Percentiles rank a stretch among this genome's conserved stretches.
Evolutionary conservation across 2,113 vertebrate species (phyloP).

Genomic region (Bos taurus): DNA sequence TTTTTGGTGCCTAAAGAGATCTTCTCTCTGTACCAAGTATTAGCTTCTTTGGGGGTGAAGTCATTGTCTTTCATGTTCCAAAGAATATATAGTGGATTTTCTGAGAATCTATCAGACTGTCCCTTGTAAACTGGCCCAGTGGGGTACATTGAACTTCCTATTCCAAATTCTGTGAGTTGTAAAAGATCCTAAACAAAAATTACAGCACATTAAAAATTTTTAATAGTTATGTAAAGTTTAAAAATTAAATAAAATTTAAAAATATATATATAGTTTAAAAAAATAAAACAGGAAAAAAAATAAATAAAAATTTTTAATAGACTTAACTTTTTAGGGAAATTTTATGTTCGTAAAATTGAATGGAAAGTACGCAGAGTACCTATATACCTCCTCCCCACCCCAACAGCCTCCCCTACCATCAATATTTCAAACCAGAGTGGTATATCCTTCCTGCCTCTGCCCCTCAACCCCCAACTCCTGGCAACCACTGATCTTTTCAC

Average conservation of each 20-base stretch:
- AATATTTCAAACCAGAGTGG: neutral
- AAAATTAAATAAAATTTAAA: too few relatives aligned
- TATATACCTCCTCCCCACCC: neutral
- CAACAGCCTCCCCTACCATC: neutral
- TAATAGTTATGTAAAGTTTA: neutral
- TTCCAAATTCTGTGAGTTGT: neutral
- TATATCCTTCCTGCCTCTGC: neutral
- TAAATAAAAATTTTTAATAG: neutral
- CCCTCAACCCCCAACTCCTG: neutral
- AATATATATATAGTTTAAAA: too few relatives aligned
- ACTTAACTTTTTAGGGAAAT: neutral
- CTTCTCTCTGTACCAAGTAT: neutral
- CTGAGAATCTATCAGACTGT: neutral
- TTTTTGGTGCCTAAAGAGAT: neutral
- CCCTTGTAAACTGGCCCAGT: neutral
- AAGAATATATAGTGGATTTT: slow-evolving; percentile 3
- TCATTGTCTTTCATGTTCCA: neutral
- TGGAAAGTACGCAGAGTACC: neutral
- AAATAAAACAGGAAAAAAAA: too few relatives aligned
- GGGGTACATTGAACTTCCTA: neutral
- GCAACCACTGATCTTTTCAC: neutral
- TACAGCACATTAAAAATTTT: neutral
- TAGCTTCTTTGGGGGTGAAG: neutral
- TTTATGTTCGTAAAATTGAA: neutral
- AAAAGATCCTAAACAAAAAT: neutral